phyloP scores from a whole-genome alignment of 2,113 vertebrate species.

The Gymnobelideus leadbeateri region DNA sequence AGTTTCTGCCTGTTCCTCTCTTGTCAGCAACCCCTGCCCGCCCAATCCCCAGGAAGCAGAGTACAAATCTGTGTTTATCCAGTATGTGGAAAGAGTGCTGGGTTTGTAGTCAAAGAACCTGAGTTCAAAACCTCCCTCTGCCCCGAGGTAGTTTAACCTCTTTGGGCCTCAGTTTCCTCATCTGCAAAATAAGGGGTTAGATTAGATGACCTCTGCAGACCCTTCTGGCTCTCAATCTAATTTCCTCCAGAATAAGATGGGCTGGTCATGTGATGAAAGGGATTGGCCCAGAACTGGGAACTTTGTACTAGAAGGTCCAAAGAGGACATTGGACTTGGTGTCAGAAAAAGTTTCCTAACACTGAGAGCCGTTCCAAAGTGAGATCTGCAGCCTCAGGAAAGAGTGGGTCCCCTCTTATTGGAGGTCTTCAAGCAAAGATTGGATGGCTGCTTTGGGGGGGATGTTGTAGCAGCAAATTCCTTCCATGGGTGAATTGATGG shows the following conservation, averaged over 20 bases:
- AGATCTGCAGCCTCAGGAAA: background rate
- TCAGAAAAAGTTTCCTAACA: background rate
- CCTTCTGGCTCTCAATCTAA: background rate
- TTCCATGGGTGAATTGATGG: background rate
- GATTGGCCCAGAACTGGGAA: background rate
- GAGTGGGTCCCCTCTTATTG: background rate
- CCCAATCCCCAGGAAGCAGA: background rate
- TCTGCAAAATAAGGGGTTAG: background rate
- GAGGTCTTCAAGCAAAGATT: background rate
- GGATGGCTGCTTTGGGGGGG: background rate
- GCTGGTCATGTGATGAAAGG: background rate
- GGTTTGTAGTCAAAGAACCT: background rate
- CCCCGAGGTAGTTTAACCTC: background rate
- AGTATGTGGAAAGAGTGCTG: background rate
- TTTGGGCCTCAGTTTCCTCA: background rate
- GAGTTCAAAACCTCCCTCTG: background rate
- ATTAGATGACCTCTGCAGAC: background rate
- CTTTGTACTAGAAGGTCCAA: background rate
- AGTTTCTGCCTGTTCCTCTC: background rate
- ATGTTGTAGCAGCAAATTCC: background rate
- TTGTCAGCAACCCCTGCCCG: background rate
- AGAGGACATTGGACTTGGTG: background rate
- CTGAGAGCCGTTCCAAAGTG: background rate
- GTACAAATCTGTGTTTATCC: background rate
- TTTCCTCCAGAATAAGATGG: background rate